Base-by-base conservation (phyloP, 2,888 invertebrate genomes). In the Opisthograptis luteolata region DNA sequence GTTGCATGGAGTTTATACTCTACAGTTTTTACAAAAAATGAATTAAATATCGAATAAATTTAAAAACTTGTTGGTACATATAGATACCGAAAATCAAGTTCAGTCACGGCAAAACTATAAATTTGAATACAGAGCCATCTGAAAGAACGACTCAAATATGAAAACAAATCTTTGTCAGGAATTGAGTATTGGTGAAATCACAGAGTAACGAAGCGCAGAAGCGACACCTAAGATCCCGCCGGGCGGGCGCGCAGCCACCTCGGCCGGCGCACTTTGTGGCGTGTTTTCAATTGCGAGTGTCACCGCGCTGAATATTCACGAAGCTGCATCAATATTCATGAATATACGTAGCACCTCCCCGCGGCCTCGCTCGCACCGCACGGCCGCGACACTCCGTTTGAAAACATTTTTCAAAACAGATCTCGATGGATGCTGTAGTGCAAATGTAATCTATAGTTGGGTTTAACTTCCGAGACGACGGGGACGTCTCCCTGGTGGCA, bases 241-340 rank as follows among this genome's bases (percentile, higher is more conserved):
- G 22, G 9, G 12, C 14, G 12, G 31, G 1, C 9, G 35, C 19
- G 31, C 32, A 5, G 5, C 19, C 14, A 10, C 31, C 25, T 2
- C 27, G 49, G 31, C 48, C 20, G 55, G 48, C 62, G 64, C 71
- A 64, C 66, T 67, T 58, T 67, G 76, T 67, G 76, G 75, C 66
- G 64, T 72, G 77, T 79, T 83, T 82, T 81, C 85, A 84, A 83
- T 82, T 71, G 78, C 75, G 70, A 74, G 76, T 76, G 79, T 79
- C 72, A 66, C 69, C 62, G 39, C 32, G 13, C 73, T 84, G 81
- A 84, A 85, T 85, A 85, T 85, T 84, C 83, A 85, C 73, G 73
- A 72, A 60, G 65, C 55, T 40, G 57, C 72, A 83, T 85, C 80
- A 84, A 84, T 85, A 85, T 85, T 84, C 81, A 84, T 82, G 81